Evolutionary conservation across 1,140 invertebrate genomes (phyloP).

Genomic region (Odontomachus brunneus): DNA sequence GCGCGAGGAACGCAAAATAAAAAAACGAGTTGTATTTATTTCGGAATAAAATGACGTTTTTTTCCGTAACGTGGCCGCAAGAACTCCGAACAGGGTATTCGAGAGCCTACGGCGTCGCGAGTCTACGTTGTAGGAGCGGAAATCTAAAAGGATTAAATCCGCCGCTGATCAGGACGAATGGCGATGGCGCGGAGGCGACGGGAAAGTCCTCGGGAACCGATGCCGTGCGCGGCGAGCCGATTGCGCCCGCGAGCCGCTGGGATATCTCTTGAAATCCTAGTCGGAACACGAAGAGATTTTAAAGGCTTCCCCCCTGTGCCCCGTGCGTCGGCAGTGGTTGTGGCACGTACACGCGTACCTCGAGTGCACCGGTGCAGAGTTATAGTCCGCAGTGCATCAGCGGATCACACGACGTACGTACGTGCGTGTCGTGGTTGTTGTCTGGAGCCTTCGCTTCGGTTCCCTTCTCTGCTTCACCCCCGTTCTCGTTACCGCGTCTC

Average conservation of each 20-base stretch:
- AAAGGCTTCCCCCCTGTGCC: slow-evolving; percentile 43
- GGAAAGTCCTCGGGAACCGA: slow-evolving; percentile 1
- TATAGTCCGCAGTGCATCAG: slow-evolving; percentile 30
- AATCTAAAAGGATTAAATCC: slow-evolving; percentile 24
- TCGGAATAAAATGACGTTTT: no score
- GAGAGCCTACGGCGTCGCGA: no score
- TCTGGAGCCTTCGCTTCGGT: background rate
- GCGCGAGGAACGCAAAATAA: no score
- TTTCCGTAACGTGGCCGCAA: no score
- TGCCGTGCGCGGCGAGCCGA: background rate
- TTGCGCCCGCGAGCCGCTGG: background rate
- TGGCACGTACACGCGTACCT: slow-evolving; percentile 9
- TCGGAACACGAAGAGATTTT: slow-evolving; percentile 19
- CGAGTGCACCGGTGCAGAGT: slow-evolving; percentile 1
- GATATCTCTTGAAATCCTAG: slow-evolving; percentile 43
- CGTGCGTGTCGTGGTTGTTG: background rate
- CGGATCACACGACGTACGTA: slow-evolving; percentile 35
- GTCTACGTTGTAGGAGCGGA: no score
- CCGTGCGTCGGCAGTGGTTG: background rate
- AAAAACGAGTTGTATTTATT: no score
- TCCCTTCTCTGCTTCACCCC: background rate
- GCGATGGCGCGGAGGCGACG: background rate
- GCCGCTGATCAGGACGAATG: background rate
- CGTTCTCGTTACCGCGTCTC: background rate
- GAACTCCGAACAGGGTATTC: no score